phyloP scores from a whole-genome alignment of 2,888 invertebrate species.

The Lasioglossum leucozonium region DNA sequence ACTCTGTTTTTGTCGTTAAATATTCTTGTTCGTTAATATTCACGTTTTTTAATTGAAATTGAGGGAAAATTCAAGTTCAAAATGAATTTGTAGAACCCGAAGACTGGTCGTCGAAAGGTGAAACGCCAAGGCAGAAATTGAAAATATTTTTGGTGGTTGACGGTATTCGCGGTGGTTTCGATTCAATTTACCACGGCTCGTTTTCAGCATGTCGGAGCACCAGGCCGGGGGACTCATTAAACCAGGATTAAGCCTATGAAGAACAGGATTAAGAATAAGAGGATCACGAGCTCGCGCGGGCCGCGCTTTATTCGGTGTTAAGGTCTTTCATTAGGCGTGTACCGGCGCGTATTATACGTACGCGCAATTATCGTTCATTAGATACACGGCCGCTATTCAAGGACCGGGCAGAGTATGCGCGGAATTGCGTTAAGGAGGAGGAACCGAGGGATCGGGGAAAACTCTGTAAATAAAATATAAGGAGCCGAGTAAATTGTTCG shows the following conservation, averaged over 20 bases:
- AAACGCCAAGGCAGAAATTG: not conserved
- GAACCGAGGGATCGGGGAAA: conserved; percentile 52
- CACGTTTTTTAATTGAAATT: too few relatives aligned
- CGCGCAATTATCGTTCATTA: conserved; percentile 58
- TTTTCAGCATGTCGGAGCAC: not conserved
- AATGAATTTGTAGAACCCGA: too few relatives aligned
- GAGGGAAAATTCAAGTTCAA: too few relatives aligned
- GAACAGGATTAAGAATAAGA: conserved; percentile 15
- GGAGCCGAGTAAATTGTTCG: conserved; percentile 58
- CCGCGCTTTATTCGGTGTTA: conserved; percentile 49
- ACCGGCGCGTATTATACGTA: conserved; percentile 43
- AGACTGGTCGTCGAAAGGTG: too few relatives aligned
- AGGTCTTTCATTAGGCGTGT: conserved; percentile 47
- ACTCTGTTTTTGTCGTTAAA: too few relatives aligned
- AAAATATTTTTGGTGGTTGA: not conserved
- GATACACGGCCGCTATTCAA: conserved; percentile 17
- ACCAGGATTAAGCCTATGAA: conserved; percentile 24
- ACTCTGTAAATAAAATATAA: conserved; percentile 61
- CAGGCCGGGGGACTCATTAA: not conserved
- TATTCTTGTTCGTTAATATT: too few relatives aligned
- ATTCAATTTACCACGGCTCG: not conserved
- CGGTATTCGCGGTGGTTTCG: not conserved
- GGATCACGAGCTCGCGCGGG: conserved; percentile 22
- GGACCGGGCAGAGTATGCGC: conserved; percentile 32
- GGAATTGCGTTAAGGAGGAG: conserved; percentile 62